Percentiles rank a stretch among this genome's conserved stretches.
Evolutionary conservation across 2,888 invertebrate species (phyloP).

Genomic region (Oxytorus armatus): DNA sequence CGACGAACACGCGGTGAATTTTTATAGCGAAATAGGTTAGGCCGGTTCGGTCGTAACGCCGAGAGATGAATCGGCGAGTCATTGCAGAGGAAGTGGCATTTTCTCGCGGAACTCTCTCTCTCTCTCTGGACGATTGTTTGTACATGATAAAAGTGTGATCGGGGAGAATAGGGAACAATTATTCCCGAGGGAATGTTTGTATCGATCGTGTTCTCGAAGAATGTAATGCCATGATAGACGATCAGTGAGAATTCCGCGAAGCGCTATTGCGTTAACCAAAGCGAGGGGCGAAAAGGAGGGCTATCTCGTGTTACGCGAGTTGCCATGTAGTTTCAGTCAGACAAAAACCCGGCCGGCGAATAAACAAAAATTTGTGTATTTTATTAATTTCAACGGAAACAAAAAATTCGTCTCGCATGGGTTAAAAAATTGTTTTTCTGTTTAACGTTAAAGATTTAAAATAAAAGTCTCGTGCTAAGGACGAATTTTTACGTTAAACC

Average conservation of each 20-base stretch:
- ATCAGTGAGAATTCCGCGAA: constrained; percentile 48
- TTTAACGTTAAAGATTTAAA: background rate
- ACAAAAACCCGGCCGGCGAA: constrained; percentile 46
- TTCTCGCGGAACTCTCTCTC: background rate
- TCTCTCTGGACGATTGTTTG: background rate
- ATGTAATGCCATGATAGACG: constrained; percentile 51
- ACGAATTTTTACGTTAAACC: constrained; percentile 76
- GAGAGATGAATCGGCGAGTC: constrained; percentile 63
- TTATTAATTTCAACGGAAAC: background rate
- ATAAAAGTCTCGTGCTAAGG: constrained; percentile 38
- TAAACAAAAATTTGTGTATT: constrained; percentile 9
- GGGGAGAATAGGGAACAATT: background rate
- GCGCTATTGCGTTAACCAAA: constrained; percentile 35
- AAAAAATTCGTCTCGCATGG: background rate
- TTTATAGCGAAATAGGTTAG: constrained; percentile 57
- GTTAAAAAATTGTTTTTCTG: background rate
- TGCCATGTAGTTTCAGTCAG: constrained; percentile 30
- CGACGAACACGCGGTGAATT: constrained; percentile 58
- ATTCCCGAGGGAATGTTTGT: background rate
- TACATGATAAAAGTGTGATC: background rate
- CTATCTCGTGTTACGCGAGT: constrained; percentile 63
- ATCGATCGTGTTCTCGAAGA: constrained; percentile 35
- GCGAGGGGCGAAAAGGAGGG: constrained; percentile 12
- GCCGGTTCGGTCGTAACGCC: too few species aligned
- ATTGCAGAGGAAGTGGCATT: constrained; percentile 26